Evolutionary conservation across 2,797 vertebrate genomes (phyloP).

Genomic region (Arctocebus calabarensis): DNA sequence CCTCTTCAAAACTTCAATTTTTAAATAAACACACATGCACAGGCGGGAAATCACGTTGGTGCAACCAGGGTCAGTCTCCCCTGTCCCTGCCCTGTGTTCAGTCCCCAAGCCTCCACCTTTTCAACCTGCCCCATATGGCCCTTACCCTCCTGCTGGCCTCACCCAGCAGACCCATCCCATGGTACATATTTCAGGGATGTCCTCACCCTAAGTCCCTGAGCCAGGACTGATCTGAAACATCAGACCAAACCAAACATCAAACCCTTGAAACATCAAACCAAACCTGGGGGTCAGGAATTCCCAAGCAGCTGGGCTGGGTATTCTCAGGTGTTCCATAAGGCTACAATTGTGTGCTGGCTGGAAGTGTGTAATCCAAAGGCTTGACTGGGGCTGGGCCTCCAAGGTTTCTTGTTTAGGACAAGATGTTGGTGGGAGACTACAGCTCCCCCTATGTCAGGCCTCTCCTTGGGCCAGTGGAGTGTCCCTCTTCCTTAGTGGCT

Average conservation of each 20-base stretch:
- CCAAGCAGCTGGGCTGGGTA: not conserved
- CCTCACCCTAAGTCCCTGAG: not conserved
- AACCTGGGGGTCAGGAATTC: not conserved
- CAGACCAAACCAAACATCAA: too few species aligned
- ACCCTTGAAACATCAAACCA: not conserved
- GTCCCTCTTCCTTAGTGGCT: not conserved
- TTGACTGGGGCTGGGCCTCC: not conserved
- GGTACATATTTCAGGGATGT: not conserved
- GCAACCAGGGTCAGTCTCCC: too few species aligned
- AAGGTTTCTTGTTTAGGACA: rapidly evolving
- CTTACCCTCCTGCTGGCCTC: not conserved
- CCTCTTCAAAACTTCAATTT: not conserved
- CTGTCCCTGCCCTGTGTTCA: not conserved
- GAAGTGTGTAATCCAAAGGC: too few species aligned
- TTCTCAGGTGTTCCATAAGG: too few species aligned
- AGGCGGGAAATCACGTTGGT: too few species aligned
- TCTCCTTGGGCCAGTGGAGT: not conserved
- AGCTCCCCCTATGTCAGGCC: not conserved
- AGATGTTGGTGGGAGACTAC: not conserved
- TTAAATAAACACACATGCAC: not conserved
- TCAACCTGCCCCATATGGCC: not conserved
- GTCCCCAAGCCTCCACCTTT: not conserved
- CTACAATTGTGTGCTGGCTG: too few species aligned
- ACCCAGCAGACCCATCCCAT: not conserved
- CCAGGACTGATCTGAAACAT: too few species aligned